Conservation (phyloP, 2,113 vertebrate genomes). For the Colistium nudipinnis region DNA sequence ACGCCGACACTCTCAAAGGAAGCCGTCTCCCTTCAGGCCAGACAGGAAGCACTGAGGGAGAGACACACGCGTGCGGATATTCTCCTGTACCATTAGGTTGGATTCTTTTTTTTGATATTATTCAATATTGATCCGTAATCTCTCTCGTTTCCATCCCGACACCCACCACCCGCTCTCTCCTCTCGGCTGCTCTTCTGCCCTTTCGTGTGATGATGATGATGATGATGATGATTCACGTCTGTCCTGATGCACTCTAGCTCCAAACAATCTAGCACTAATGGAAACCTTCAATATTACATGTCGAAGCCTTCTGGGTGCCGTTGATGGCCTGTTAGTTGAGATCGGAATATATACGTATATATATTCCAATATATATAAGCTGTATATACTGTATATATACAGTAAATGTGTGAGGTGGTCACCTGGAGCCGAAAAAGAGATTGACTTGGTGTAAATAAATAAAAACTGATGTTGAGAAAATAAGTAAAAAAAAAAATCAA, state of each 20-base stretch:
- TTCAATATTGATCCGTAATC: slow-evolving; percentile 41
- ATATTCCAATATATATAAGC: no score
- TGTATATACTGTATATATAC: no score
- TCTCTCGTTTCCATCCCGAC: slow-evolving; percentile 12
- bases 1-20: slow-evolving; percentile 16
- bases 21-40: slow-evolving; percentile 16
- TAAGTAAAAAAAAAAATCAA: neutral
- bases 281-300: slow-evolving; percentile 74
- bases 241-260: slow-evolving; percentile 42
- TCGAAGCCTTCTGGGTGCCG: slow-evolving; percentile 61
- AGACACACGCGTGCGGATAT: slow-evolving; percentile 27
- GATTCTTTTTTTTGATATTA: slow-evolving; percentile 38
- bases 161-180: neutral
- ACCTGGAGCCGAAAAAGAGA: slow-evolving; percentile 25
- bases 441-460: slow-evolving; percentile 24
- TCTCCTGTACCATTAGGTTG: slow-evolving; percentile 23
- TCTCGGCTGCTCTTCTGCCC: neutral
- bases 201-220: slow-evolving; percentile 13
- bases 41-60: slow-evolving; percentile 20
- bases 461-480: neutral
- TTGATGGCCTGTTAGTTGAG: slow-evolving; percentile 59
- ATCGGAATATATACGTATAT: slow-evolving; percentile 41
- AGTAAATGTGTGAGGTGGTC: slow-evolving; percentile 45
- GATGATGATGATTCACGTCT: slow-evolving; percentile 38
- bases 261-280: slow-evolving; percentile 68